phyloP scores from a whole-genome alignment of 2,113 vertebrate species.

The Macaca fascicularis region T2T-MFA8v1.1 NC_088377.1:164797501-164798000 shows the following conservation, averaged over 20 bases:
- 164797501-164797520: neutral
- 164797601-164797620: neutral
- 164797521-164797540: neutral
- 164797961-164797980: neutral
- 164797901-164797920: neutral
- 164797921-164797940: neutral
- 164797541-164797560: neutral
- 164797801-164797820: neutral
- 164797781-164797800: neutral
- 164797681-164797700: neutral
- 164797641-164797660: neutral
- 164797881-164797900: neutral
- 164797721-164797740: neutral
- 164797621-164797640: neutral
- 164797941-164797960: neutral
- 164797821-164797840: neutral
- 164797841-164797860: neutral
- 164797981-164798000: conserved; percentile 86
- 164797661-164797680: neutral
- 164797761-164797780: neutral
- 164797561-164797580: neutral
- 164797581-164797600: neutral
- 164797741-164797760: neutral
- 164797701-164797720: neutral
- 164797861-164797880: neutral